Evolutionary conservation across 1,140 invertebrate genomes (phyloP), one percentile per base, ranked within the genome.

Genomic region (Zaprionus inermis): DNA sequence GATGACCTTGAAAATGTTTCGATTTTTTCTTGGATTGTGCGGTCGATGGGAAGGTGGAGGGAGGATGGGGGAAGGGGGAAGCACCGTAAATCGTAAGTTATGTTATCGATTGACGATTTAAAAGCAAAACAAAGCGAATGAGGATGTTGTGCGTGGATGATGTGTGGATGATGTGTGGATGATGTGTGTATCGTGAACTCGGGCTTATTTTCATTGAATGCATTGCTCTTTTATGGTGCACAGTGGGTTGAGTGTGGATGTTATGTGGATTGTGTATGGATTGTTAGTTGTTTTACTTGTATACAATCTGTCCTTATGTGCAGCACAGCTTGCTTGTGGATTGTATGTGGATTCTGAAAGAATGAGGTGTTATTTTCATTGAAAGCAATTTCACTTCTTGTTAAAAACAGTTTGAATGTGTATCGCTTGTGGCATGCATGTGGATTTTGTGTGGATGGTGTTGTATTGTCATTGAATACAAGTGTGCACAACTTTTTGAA

Each of bases 381-480:
- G 67, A 75, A n/a, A n/a, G n/a, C n/a, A n/a, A 59, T 71, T 60
- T 54, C 65, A 71, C 65, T 75, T 72, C 58, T 58, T 76, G 66
- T 78, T 71, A 57, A 67, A 0, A 28, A 4, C 24, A 2, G 24
- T 1, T 28, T 28, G 3, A 28, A 28, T 32, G 32, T 32, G 10
- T 6, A 32, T 32, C 32, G 7, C 10, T 0, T 32, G 10, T 32
- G 22, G 22, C 1, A 24, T 4, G 22, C 22, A 32, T 38, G 36
- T 38, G n/a, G 1, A 7, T n/a, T n/a, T n/a, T n/a, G n/a, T n/a
- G n/a, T n/a, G n/a, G n/a, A n/a, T n/a, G n/a, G n/a, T n/a, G n/a
- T n/a, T n/a, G n/a, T n/a, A n/a, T n/a, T n/a, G n/a, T n/a, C n/a
- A n/a, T n/a, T n/a, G n/a, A n/a, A n/a, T n/a, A n/a, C 1, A 2